Conservation (phyloP, 2,797 vertebrate genomes). For the Gymnothorax javanicus region DNA sequence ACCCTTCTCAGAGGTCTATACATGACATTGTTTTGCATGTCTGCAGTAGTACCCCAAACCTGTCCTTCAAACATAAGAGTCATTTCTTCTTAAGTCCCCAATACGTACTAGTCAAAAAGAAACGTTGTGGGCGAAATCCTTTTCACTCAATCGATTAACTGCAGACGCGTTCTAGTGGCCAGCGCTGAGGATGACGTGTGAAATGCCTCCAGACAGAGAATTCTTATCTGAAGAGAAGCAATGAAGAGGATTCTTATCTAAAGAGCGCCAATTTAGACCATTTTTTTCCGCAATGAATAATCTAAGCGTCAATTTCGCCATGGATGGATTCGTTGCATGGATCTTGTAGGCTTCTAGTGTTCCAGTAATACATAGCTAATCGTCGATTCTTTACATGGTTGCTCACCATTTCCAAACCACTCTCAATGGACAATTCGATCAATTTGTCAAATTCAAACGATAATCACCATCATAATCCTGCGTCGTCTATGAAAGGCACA, state of each 20-base stretch:
- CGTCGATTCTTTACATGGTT: neutral
- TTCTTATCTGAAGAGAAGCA: neutral
- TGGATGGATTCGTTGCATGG: neutral
- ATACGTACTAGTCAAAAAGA: neutral
- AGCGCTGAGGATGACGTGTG: neutral
- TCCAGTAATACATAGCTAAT: neutral
- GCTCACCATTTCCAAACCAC: neutral
- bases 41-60: neutral
- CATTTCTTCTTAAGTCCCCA: neutral
- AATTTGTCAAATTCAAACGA: neutral
- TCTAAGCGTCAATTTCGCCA: neutral
- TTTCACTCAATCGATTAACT: slow-evolving; percentile 9
- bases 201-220: neutral
- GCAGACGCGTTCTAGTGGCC: neutral
- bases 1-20: neutral
- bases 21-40: neutral
- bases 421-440: neutral
- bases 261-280: too few relatives aligned
- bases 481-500: neutral
- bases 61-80: neutral
- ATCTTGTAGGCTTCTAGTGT: neutral
- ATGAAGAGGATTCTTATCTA: neutral
- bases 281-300: neutral
- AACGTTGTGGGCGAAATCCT: slow-evolving; percentile 11
- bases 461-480: neutral